Conservation (phyloP, 2,888 invertebrate species). For the Bedellia somnulentella region DNA sequence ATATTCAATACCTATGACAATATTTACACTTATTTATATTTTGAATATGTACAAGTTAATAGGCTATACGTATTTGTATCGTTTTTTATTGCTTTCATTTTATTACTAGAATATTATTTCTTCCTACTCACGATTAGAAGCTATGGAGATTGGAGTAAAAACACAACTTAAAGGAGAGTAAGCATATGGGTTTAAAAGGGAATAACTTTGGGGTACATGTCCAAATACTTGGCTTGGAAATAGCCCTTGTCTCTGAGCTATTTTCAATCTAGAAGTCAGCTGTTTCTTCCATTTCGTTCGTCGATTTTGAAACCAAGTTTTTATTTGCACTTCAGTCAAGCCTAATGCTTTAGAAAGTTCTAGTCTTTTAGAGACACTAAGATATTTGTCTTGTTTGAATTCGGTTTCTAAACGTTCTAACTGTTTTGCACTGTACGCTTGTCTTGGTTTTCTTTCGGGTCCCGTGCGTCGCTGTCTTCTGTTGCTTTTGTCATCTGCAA, state of each 20-base stretch:
- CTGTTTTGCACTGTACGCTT: slow-evolving; percentile 95
- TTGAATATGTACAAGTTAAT: no score
- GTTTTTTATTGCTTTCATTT: no score
- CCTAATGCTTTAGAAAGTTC: slow-evolving; percentile 87
- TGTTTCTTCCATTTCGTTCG: slow-evolving; percentile 98
- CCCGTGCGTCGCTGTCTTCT: slow-evolving; percentile 84
- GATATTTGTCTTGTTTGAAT: slow-evolving; percentile 94
- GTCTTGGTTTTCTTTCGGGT: slow-evolving; percentile 90
- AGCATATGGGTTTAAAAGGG: slow-evolving; percentile 65
- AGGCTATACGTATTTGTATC: no score
- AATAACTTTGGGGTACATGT: slow-evolving; percentile 62
- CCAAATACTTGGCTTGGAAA: slow-evolving; percentile 72
- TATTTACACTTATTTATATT: no score
- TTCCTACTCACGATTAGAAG: no score
- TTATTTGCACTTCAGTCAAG: slow-evolving; percentile 90
- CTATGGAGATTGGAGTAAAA: no score
- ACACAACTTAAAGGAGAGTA: slow-evolving; percentile 62
- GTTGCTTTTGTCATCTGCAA: slow-evolving; percentile 76
- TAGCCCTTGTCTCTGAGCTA: slow-evolving; percentile 83
- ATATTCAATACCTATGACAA: no score
- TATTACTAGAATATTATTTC: no score
- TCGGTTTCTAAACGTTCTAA: slow-evolving; percentile 89
- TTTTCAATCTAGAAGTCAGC: slow-evolving; percentile 83
- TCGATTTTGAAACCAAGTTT: slow-evolving; percentile 96
- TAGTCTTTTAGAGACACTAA: slow-evolving; percentile 94